phyloP scores from a whole-genome alignment of 2,888 invertebrate genomes.

The Craniophora ligustri region DNA sequence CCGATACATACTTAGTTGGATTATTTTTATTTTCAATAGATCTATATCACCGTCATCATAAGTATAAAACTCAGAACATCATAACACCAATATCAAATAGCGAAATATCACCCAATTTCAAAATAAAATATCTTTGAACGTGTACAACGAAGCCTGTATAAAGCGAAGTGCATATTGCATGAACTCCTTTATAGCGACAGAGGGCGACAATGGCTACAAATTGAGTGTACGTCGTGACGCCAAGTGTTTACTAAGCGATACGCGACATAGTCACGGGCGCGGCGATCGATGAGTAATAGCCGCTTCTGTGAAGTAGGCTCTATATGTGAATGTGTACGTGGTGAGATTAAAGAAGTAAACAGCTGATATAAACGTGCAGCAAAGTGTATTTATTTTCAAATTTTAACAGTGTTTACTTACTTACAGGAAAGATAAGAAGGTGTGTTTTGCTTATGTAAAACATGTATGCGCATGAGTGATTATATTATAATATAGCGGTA shows the following conservation, averaged over 20 bases:
- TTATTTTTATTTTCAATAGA: too few relatives aligned
- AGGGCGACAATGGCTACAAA: slow-evolving; percentile 70
- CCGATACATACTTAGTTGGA: too few relatives aligned
- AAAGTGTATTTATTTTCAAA: background rate
- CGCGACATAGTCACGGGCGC: slow-evolving; percentile 57
- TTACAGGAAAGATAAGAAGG: too few relatives aligned
- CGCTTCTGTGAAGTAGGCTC: slow-evolving; percentile 48
- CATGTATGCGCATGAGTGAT: too few relatives aligned
- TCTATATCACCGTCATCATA: too few relatives aligned
- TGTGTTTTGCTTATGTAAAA: too few relatives aligned
- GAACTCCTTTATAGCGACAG: slow-evolving; percentile 61
- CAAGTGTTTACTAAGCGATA: slow-evolving; percentile 68
- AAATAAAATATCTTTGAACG: slow-evolving; percentile 33
- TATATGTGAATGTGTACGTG: slow-evolving; percentile 18
- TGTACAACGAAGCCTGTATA: slow-evolving; percentile 35
- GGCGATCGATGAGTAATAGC: slow-evolving; percentile 56
- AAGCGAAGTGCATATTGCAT: slow-evolving; percentile 58
- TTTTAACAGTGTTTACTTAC: too few relatives aligned
- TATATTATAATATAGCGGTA: too few relatives aligned
- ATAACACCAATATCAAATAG: slow-evolving; percentile 9
- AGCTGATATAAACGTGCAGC: too few relatives aligned
- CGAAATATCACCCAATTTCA: slow-evolving; percentile 31
- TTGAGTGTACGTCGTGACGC: slow-evolving; percentile 66
- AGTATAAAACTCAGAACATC: background rate
- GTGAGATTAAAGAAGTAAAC: background rate